Base-by-base conservation (phyloP, 92 coral and sea anemone genomes). In the Anthopleura xanthogrammica region DNA sequence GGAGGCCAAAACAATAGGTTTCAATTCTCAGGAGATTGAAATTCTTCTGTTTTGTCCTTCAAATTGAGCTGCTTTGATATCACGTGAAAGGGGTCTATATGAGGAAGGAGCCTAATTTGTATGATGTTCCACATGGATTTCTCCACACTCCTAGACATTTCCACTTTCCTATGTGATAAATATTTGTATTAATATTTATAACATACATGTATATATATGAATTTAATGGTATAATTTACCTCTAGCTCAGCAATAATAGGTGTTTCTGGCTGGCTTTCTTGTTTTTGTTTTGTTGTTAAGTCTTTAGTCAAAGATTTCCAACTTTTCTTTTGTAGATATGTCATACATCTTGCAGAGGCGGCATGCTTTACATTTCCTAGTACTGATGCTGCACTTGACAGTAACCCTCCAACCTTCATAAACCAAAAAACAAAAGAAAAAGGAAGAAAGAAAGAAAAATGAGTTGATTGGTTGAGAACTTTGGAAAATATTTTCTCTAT, bases 371-470 rank as follows among this genome's bases (percentile, higher is more conserved):
- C 85, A 79, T 84, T 71, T 76, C 86, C 89, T 7, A 93, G 72
- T 24, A 86, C 78, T 52, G 95, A 82, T 60, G 90, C 79, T 23
- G 92, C 87, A 83, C 92, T 92, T 7, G 91, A 83, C 23, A 93
- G 60, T 54, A 93, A 64, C 68, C 92, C 93, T 43, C 92, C 97
- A 88, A 92, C 82, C 97, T 93, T 48, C 17, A 85, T 46, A 64
- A 22, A 40, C 23, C 70, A 83, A 80, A 19, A 11, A 12, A 22
- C 73, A 17, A 24, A 5, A 70, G 1, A 20, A 46, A 41, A 71
- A n/a, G n/a, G n/a, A n/a, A n/a, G n/a, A n/a, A n/a, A 12, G 71
- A 41, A 64, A 68, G 50, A 23, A 20, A 29, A 29, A 29, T 29
- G 36, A 29, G 36, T 29, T 29, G 36, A 29, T 29, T 29, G 36